Conservation (phyloP, 1,140 invertebrate genomes). For the Bilobella aurantiaca region DNA sequence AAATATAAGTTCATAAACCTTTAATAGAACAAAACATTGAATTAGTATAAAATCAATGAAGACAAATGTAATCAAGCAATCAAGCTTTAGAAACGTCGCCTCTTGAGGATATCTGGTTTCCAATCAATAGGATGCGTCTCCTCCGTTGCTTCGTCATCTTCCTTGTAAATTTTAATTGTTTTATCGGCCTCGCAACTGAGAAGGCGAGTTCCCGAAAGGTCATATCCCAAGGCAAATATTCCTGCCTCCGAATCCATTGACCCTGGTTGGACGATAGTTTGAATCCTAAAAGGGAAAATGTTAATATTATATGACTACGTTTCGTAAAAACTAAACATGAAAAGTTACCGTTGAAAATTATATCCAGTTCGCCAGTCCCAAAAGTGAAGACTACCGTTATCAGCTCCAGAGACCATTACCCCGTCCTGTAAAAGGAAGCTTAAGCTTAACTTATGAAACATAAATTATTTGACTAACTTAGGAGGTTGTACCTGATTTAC, state of each 20-base stretch:
- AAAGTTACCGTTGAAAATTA: conserved; percentile 81
- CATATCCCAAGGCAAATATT: conserved; percentile 90
- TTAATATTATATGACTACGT: neutral
- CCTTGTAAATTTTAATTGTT: conserved; percentile 98
- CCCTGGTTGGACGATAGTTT: conserved; percentile 92
- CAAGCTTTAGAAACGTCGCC: conserved; percentile 63
- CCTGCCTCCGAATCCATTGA: conserved; percentile 98
- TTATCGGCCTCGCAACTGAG: conserved; percentile 98
- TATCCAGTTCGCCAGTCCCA: conserved; percentile 99
- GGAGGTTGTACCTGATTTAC: conserved; percentile 69
- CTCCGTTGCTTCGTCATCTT: conserved; percentile 91
- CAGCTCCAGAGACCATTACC: conserved; percentile 92
- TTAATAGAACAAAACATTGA: no score
- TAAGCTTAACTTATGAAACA: no score
- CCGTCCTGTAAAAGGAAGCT: conserved; percentile 51
- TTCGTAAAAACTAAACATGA: conserved; percentile 2
- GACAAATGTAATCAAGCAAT: neutral
- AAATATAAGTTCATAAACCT: no score
- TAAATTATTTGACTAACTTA: no score
- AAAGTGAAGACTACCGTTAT: conserved; percentile 95
- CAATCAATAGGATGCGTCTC: conserved; percentile 94
- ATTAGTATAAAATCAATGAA: neutral
- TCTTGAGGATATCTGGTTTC: conserved; percentile 87
- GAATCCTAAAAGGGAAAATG: conserved; percentile 35
- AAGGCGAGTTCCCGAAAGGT: conserved; percentile 81